Evolutionary conservation across 2,888 invertebrate species (phyloP), one percentile per base, ranked within the genome.

Genomic region (Boloria selene): DNA sequence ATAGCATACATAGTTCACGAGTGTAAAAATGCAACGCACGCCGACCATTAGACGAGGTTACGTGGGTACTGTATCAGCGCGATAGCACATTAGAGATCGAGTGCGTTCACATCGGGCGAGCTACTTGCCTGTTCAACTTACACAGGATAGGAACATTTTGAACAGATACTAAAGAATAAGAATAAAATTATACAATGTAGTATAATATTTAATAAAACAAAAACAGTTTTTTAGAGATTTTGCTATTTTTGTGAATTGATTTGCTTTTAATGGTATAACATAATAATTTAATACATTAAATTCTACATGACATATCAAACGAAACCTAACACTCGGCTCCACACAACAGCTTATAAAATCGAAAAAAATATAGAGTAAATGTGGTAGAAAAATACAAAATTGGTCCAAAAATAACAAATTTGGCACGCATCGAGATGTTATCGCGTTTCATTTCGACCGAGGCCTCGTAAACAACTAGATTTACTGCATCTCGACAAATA

Each of bases 391-490:
- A 16, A 18, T 31, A 61, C 44, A 68, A 70, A 69, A 68, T 52
- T 55, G 70, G 70, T 71, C 58, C 56, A 67, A 72, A 73, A 69
- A 64, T 66, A 72, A 70, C 72, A 61, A 68, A 75, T 75, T 74
- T 72, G 74, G 75, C 74, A 71, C 68, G 68, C 61, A 66, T 62
- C 66, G 71, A 73, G 79, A 81, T 81, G 49, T 72, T 78, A 82
- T 80, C 81, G 63, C 64, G 47, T 73, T 74, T 68, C 73, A 73
- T 75, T 73, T 38, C 65, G 67, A 62, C 65, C 69, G 60, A 61
- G 74, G 75, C 74, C 77, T 77, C 78, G 76, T 84, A 85, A 85
- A 84, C 75, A 76, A 77, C 76, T 78, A 79, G 81, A 82, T 81
- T 81, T 82, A 83, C 75, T 61, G 67, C 60, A 54, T 73, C 71